phyloP scores from a whole-genome alignment of 2,797 vertebrate species.

The Rhinoraja longicauda region DNA sequence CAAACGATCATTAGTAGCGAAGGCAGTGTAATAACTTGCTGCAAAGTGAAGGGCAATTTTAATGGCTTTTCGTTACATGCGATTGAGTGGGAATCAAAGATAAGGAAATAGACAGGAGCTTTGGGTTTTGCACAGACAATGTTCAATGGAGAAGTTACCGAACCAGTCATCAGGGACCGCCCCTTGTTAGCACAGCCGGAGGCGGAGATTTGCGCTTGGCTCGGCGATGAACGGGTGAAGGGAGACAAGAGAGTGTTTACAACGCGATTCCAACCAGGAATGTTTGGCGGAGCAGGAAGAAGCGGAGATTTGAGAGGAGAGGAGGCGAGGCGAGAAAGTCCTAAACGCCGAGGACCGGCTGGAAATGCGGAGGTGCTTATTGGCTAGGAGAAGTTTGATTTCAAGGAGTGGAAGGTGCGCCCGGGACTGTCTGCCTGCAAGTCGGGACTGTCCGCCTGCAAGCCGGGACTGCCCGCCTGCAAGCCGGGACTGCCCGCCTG shows the following conservation, averaged over 20 bases:
- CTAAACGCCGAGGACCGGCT: neutral
- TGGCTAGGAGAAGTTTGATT: constrained; percentile 18
- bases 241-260: neutral
- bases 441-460: too few species aligned
- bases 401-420: neutral
- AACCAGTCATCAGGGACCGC: too few species aligned
- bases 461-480: too few species aligned
- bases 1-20: neutral
- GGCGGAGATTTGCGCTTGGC: neutral
- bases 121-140: neutral
- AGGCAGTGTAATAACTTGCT: neutral
- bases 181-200: neutral
- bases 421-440: too few species aligned
- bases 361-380: neutral
- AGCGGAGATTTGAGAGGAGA: neutral
- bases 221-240: neutral
- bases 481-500: too few species aligned
- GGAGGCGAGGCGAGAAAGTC: neutral
- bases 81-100: neutral
- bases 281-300: neutral
- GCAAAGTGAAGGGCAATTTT: too few species aligned
- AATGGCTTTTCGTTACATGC: neutral
- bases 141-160: neutral
- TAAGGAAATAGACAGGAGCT: neutral
- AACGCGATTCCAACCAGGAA: neutral